Evolutionary conservation across 2,888 invertebrate genomes (phyloP), one percentile per base, ranked within the genome.

Genomic region (Sturmia bella): DNA sequence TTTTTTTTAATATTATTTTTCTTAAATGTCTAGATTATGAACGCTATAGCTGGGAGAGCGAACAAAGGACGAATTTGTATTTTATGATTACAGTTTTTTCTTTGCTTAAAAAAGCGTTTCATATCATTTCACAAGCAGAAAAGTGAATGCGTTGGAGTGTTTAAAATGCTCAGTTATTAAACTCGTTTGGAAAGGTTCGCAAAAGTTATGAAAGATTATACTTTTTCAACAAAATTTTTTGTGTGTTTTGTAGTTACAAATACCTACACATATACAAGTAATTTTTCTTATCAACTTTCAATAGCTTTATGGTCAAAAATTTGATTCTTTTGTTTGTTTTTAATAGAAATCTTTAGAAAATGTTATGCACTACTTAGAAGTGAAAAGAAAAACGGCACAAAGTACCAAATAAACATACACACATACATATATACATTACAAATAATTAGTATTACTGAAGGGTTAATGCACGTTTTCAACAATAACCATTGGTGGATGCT

Each of bases 21-120:
- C 54, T 64, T 74, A 54, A 74, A 57, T 39, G 41, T 70, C 61
- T 80, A 52, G 45, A 69, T 50, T 80, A 77, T 73, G 54, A 59
- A 63, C 57, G 37, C 52, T 64, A 64, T 68, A 41, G 32, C 52
- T 41, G 37, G 19, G 19, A 13, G 19, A 11, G 9, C 9, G 11
- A 48, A 37, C 24, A 48, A 56, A 19, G 27, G 21, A 70, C 27
- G 27, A 21, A 39, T 59, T 66, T 52, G 19, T 37, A 15, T 32
- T 39, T 24, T 24, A 24, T 17, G 32, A 32, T 32, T 57, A n/a
- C 39, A 15, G 2, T 45, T 15, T 27, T 48, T 54, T n/a, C 6
- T 59, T 19, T 27, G 13, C 9, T 41, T 24, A 6, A 12, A 54
- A 45, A 17, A 7, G 3, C 43, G n/a, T n/a, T 32, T n/a, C 13